A percentile compares a stretch with the other conserved stretches of the same genome.
These are phyloP conservation scores for Drosophila serrata DNA, from an alignment of 1,140 invertebrate genomes.

Conservation along the genomic window DNA sequence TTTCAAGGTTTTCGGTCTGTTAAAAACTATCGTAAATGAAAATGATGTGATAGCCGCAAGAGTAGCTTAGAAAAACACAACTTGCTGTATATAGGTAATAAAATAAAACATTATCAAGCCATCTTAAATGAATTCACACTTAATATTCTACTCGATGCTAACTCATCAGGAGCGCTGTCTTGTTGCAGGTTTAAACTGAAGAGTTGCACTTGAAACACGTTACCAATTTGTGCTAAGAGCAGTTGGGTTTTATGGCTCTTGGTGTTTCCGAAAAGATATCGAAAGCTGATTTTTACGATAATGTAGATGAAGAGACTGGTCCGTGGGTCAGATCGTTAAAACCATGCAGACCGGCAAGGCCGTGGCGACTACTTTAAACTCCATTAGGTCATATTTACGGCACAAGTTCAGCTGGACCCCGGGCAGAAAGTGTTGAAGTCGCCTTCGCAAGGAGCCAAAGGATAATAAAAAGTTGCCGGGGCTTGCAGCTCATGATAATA, in stretches of 20 bases:
- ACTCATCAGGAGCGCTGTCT: background rate
- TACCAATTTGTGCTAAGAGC: slow-evolving; percentile 71
- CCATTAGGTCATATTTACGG: slow-evolving; percentile 80
- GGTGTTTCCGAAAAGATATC: slow-evolving; percentile 37
- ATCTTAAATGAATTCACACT: slow-evolving; percentile 4
- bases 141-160: background rate
- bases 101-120: background rate
- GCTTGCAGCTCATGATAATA: slow-evolving; percentile 76
- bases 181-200: background rate
- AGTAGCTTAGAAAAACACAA: too few species aligned
- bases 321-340: slow-evolving; percentile 64
- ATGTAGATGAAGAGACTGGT: slow-evolving; percentile 56
- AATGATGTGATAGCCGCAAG: too few species aligned
- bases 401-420: slow-evolving; percentile 37
- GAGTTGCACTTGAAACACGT: slow-evolving; percentile 64
- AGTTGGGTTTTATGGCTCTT: slow-evolving; percentile 45
- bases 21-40: background rate
- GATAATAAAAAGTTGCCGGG: slow-evolving; percentile 80
- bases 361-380: slow-evolving; percentile 69
- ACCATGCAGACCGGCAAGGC: slow-evolving; percentile 21
- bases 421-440: slow-evolving; percentile 74
- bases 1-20: background rate
- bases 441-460: slow-evolving; percentile 40
- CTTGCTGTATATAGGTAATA: background rate
- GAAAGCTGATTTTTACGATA: slow-evolving; percentile 79